Percentiles rank a stretch among this genome's conserved stretches.
Evolutionary conservation across 2,797 vertebrate species (phyloP).

Genomic region (Poecilia velifera): DNA sequence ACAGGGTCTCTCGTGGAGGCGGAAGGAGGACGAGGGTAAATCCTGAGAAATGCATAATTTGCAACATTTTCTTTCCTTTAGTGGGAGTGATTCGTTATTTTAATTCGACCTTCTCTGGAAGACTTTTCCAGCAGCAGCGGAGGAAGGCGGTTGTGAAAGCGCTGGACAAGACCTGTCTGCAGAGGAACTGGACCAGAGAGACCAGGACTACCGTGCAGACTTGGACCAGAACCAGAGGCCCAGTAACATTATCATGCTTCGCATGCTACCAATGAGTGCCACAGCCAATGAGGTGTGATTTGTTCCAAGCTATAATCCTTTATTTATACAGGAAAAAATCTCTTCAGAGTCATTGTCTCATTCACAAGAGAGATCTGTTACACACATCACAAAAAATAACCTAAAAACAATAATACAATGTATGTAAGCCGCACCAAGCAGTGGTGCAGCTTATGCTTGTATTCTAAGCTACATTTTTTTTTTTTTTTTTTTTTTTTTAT

Average conservation of each 20-base stretch:
- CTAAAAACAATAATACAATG: too few relatives aligned
- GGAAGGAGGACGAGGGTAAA: slow-evolving; percentile 73
- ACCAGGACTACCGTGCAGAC: slow-evolving; percentile 91
- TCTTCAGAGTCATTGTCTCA: too few relatives aligned
- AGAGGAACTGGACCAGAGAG: slow-evolving; percentile 85
- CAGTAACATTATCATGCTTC: slow-evolving; percentile 94
- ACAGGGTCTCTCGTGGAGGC: slow-evolving; percentile 61
- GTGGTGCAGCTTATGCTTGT: not conserved
- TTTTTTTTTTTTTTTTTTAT: slow-evolving; percentile 3
- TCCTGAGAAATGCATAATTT: not conserved
- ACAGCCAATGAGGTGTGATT: slow-evolving; percentile 86
- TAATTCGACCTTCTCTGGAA: slow-evolving; percentile 32
- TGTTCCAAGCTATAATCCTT: slow-evolving; percentile 1
- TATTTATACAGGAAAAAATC: too few relatives aligned
- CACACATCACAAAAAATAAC: too few relatives aligned
- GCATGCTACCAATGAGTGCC: slow-evolving; percentile 90
- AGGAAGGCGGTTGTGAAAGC: slow-evolving; percentile 57
- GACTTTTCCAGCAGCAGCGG: slow-evolving; percentile 64
- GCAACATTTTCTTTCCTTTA: not conserved
- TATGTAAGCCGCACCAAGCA: too few relatives aligned
- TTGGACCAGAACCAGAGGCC: slow-evolving; percentile 85
- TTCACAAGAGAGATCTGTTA: too few relatives aligned
- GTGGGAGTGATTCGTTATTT: not conserved
- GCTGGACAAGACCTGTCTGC: slow-evolving; percentile 56
- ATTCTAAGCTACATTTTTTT: not conserved